Evolutionary conservation across 2,113 vertebrate species (phyloP).

Genomic region (Chitala chitala): DNA sequence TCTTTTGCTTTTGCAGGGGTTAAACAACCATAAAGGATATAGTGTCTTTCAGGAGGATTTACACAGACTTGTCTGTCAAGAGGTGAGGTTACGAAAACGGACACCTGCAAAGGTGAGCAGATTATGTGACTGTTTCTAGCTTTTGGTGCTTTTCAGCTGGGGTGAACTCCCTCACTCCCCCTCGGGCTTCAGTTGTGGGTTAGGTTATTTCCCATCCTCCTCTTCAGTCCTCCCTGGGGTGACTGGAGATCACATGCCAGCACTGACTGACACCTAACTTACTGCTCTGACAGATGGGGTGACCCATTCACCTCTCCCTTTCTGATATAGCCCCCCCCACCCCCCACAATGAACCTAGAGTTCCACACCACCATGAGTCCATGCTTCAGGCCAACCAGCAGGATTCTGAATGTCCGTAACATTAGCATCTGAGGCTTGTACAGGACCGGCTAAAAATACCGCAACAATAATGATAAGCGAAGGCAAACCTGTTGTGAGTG

Average conservation of each 20-base stretch:
- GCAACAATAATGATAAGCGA: slow-evolving; percentile 27
- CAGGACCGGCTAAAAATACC: slow-evolving; percentile 52
- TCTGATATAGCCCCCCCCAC: background rate
- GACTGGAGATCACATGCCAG: slow-evolving; percentile 14
- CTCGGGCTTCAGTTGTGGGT: slow-evolving; percentile 1
- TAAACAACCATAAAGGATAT: no score
- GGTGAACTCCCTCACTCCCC: background rate
- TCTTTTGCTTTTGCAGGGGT: no score
- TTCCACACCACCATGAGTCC: background rate
- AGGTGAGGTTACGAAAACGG: slow-evolving; percentile 7
- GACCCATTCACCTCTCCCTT: background rate
- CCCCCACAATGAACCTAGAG: no score
- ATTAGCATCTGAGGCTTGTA: slow-evolving; percentile 46
- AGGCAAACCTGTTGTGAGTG: slow-evolving; percentile 26
- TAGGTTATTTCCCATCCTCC: no score
- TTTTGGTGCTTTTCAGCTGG: slow-evolving; percentile 7
- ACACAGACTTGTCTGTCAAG: background rate
- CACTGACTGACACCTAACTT: slow-evolving; percentile 44
- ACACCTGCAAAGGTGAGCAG: slow-evolving; percentile 20
- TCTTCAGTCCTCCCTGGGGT: no score
- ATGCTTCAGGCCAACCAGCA: slow-evolving; percentile 33
- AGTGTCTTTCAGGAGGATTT: no score
- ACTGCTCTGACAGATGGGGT: no score
- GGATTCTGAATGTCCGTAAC: slow-evolving; percentile 7
- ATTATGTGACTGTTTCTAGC: slow-evolving; percentile 21